phyloP scores from a whole-genome alignment of 1,140 invertebrate species.

The Protaetia brevitarsis region DNA sequence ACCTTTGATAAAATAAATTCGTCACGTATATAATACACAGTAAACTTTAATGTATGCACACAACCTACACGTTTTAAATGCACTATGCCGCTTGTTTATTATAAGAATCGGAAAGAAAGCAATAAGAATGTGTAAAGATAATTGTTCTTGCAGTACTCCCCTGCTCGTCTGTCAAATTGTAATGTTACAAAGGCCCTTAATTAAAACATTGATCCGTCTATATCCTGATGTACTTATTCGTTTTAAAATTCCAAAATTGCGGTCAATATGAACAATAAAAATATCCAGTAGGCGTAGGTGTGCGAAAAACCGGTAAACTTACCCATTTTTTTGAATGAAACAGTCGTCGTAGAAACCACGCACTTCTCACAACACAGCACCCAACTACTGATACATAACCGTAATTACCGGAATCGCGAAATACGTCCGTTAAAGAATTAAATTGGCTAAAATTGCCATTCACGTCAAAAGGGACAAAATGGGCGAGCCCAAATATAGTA shows the following conservation, averaged over 20 bases:
- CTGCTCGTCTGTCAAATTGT: too few species aligned
- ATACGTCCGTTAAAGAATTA: slow-evolving; percentile 20
- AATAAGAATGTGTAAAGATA: too few species aligned
- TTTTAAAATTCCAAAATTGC: neutral
- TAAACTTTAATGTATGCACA: neutral
- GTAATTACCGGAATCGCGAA: slow-evolving; percentile 18
- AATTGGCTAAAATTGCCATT: slow-evolving; percentile 26
- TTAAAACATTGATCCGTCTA: too few species aligned
- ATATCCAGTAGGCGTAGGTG: neutral
- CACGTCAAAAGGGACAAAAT: slow-evolving; percentile 25
- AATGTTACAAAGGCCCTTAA: too few species aligned
- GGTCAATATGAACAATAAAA: neutral
- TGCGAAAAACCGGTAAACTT: slow-evolving; percentile 26
- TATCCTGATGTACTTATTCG: too few species aligned
- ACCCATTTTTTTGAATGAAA: slow-evolving; percentile 28
- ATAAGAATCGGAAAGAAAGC: too few species aligned
- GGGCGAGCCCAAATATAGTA: slow-evolving; percentile 27
- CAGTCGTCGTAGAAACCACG: neutral
- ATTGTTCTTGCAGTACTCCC: too few species aligned
- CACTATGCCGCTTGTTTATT: too few species aligned
- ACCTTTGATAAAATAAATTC: neutral
- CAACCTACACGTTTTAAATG: too few species aligned
- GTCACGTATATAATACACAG: neutral
- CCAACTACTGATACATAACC: neutral
- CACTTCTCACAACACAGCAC: slow-evolving; percentile 8